phyloP scores from a whole-genome alignment of 2,888 invertebrate genomes.

The Drosophila fungiperda region DNA sequence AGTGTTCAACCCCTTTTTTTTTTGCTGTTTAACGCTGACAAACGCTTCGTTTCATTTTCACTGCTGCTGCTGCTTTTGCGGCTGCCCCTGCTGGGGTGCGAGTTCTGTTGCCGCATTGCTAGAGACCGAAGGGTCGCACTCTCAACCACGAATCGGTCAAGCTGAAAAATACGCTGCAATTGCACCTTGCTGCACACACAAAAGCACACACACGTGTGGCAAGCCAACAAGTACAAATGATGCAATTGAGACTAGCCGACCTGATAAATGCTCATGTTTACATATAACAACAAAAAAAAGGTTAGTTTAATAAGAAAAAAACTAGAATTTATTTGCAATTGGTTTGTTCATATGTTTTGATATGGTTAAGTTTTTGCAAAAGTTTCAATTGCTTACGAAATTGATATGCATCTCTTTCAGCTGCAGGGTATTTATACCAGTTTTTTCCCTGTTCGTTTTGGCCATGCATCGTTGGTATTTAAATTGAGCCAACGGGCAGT shows the following conservation, averaged over 20 bases:
- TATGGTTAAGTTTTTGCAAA: neutral
- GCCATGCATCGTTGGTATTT: slow-evolving; percentile 80
- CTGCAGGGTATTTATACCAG: slow-evolving; percentile 48
- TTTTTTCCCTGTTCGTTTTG: slow-evolving; percentile 54
- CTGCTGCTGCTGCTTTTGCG: slow-evolving; percentile 40
- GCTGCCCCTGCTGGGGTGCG: slow-evolving; percentile 54
- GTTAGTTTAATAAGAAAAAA: neutral
- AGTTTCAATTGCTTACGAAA: neutral
- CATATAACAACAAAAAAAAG: neutral
- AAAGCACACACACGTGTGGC: slow-evolving; percentile 7
- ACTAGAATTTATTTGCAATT: neutral
- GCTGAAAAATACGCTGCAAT: slow-evolving; percentile 81
- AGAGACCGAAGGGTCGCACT: slow-evolving; percentile 55
- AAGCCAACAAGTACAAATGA: slow-evolving; percentile 31
- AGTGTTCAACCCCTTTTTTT: slow-evolving; percentile 57
- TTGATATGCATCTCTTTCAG: neutral
- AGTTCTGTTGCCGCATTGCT: slow-evolving; percentile 66
- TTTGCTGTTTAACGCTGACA: slow-evolving; percentile 57
- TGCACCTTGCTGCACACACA: slow-evolving; percentile 67
- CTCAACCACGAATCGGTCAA: slow-evolving; percentile 75
- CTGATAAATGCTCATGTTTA: slow-evolving; percentile 13
- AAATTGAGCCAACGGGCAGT: slow-evolving; percentile 77
- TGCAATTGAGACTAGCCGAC: slow-evolving; percentile 19
- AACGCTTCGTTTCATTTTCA: slow-evolving; percentile 59
- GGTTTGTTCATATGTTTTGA: neutral